These are phyloP conservation scores for Malurus splendens DNA, from an alignment of 2,797 vertebrate genomes.

Conservation along the genomic window DNA sequence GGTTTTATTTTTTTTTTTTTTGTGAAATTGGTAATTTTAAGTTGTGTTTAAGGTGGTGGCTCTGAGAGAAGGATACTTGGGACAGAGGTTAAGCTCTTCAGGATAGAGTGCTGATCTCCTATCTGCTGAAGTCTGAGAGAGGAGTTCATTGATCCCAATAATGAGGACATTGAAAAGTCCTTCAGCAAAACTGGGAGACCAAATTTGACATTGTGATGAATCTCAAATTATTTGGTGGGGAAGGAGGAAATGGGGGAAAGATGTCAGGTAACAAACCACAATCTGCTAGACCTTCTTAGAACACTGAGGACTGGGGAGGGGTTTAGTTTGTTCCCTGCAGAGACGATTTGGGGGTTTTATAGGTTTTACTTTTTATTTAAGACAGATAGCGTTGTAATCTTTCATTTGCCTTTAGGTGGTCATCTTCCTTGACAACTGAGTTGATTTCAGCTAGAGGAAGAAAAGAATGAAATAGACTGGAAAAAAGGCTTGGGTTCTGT, in stretches of 20 bases:
- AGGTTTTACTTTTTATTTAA: neutral
- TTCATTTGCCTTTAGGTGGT: neutral
- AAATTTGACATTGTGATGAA: neutral
- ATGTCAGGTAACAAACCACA: neutral
- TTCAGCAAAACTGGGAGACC: neutral
- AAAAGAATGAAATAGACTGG: neutral
- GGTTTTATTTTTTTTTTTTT: neutral
- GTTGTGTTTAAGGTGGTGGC: neutral
- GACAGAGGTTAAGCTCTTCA: neutral
- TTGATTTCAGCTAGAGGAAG: neutral
- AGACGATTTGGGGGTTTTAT: neutral
- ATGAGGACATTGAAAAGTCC: neutral
- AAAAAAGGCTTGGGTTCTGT: neutral
- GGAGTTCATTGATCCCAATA: conserved; percentile 9
- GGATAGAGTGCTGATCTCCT: neutral
- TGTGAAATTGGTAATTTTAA: neutral
- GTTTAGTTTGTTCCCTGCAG: neutral
- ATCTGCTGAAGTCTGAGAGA: neutral
- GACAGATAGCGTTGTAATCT: neutral
- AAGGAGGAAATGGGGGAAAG: neutral
- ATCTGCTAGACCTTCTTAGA: neutral
- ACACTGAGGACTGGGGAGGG: neutral
- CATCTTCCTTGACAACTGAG: neutral
- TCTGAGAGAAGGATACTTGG: neutral
- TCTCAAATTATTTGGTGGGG: neutral